Base-by-base conservation (phyloP, 2,113 vertebrate genomes). In the Channa maculata region DNA sequence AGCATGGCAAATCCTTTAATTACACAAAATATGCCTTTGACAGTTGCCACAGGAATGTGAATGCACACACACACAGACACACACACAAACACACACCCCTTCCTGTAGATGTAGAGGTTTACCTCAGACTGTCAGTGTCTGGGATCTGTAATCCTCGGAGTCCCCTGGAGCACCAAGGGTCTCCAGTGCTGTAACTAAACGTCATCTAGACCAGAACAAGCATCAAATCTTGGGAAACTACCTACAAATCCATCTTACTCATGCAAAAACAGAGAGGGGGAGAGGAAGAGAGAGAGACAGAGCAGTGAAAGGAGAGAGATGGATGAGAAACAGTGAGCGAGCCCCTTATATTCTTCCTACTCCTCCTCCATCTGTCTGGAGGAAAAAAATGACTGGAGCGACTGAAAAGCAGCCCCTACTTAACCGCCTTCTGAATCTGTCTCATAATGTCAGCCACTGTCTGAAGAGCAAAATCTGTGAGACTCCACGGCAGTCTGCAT, bases 191-290 rank as follows among this genome's bases (percentile, higher is more conserved):
- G 14, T n/a, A 50, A 14, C 14, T 39, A 7, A 68, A 64, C 3
- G 3, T 68, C 57, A 53, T 61, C 34, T 44, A 59, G 53, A 75
- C 45, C 11, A 51, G 37, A 66, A 46, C 13, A 24, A 49, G 8
- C 50, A 57, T 62, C 24, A 79, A 63, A 69, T 65, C 60, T 61
- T 58, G 78, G 24, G 82, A 69, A 81, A 85, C 79, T 76, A 79
- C 76, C 77, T 59, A 64, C 72, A 77, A 85, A 66, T 69, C 70
- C 74, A 55, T 45, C 36, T 71, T 6, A 55, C 11, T 44, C 55
- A 58, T 50, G 71, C 54, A 75, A 54, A 71, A 38, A 50, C 36
- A 11, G 12, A 39, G 62, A 48, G 37, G 33, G 37, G 33, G 49
- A 59, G 62, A 37, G 24, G 33, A 34, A 38, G 37, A 38, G 7